Percentiles rank a stretch among this genome's conserved stretches.
Conservation (phyloP, 2,888 invertebrate species). For the Nycteola revayana region DNA sequence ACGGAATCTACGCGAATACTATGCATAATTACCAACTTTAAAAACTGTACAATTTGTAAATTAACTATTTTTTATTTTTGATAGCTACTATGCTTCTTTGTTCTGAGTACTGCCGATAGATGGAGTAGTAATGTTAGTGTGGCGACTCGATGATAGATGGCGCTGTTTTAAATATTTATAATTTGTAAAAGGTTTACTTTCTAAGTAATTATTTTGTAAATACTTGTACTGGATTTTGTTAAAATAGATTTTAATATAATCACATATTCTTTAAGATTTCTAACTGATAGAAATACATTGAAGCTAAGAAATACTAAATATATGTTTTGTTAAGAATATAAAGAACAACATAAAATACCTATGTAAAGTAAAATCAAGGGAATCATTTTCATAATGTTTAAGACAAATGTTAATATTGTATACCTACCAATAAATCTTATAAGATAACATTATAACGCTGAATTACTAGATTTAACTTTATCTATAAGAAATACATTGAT, state of each 20-base stretch:
- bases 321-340: too few relatives aligned
- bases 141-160: slow-evolving; percentile 21
- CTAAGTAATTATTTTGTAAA: slow-evolving; percentile 23
- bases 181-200: slow-evolving; percentile 13
- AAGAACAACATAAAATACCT: too few relatives aligned
- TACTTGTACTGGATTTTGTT: slow-evolving; percentile 19
- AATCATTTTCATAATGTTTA: too few relatives aligned
- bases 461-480: too few relatives aligned
- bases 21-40: slow-evolving; percentile 87
- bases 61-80: slow-evolving; percentile 3
- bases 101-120: slow-evolving; percentile 14
- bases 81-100: slow-evolving; percentile 10
- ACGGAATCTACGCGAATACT: slow-evolving; percentile 84
- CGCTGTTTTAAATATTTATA: slow-evolving; percentile 34
- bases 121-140: too few relatives aligned
- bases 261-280: too few relatives aligned
- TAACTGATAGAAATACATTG: too few relatives aligned
- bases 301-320: too few relatives aligned
- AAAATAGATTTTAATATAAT: slow-evolving; percentile 20
- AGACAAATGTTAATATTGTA: too few relatives aligned
- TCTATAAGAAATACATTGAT: slow-evolving; percentile 24
- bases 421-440: too few relatives aligned
- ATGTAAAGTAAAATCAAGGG: too few relatives aligned
- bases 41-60: slow-evolving; percentile 10
- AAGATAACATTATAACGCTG: too few relatives aligned